Conservation (phyloP, 1,140 invertebrate species). For the Diabrotica virgifera region DNA sequence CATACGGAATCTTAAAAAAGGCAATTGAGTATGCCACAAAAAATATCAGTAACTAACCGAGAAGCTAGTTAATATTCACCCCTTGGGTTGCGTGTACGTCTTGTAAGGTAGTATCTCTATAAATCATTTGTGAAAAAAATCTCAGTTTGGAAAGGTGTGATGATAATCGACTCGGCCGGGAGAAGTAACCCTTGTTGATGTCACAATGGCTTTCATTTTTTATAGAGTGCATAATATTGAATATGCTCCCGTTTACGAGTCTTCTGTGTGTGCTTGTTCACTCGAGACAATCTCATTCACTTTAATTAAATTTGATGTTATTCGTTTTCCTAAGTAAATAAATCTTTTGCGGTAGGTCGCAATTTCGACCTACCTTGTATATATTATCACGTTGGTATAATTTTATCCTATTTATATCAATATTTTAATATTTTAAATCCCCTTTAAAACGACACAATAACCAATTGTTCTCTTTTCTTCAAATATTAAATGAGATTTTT, state of each 20-base stretch:
- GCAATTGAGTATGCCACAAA: background rate
- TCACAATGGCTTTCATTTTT: conserved; percentile 33
- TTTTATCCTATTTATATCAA: no score
- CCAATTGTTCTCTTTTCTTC: no score
- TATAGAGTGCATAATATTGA: conserved; percentile 22
- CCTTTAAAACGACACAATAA: no score
- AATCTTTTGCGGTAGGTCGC: background rate
- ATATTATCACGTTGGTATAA: no score
- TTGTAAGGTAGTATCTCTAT: conserved; percentile 26
- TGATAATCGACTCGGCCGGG: conserved; percentile 37
- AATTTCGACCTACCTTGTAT: no score
- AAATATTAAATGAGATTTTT: no score
- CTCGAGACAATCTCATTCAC: conserved; percentile 30
- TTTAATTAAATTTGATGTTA: conserved; percentile 23
- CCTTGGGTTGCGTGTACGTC: conserved; percentile 3
- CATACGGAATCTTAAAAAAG: conserved; percentile 7
- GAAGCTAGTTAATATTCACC: conserved; percentile 26
- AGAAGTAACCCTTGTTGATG: conserved; percentile 35
- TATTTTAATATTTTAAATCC: no score
- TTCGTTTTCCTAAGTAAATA: background rate
- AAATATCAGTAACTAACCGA: background rate
- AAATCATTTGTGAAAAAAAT: conserved; percentile 36
- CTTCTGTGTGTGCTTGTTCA: conserved; percentile 26
- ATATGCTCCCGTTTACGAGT: conserved; percentile 23
- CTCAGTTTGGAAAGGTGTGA: conserved; percentile 37